These are phyloP conservation scores for Amphimedon queenslandica DNA, from an alignment of 37 sponge, comb jelly and placozoan species.

Conservation along the genomic window DNA sequence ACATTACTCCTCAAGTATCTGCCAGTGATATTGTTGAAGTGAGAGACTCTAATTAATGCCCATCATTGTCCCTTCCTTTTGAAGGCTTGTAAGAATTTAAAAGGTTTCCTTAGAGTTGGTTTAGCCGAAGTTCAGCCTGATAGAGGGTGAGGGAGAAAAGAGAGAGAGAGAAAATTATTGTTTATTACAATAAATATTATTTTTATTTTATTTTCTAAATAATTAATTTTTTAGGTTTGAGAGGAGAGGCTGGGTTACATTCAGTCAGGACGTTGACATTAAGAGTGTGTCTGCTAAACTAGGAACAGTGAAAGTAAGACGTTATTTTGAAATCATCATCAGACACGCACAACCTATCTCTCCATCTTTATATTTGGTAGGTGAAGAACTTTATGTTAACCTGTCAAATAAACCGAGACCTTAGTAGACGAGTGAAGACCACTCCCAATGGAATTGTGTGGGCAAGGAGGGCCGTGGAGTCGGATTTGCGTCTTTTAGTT, in stretches of 20 bases:
- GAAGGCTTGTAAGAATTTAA: slow-evolving; percentile 62
- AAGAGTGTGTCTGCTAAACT: slow-evolving; percentile 58
- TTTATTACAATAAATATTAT: not conserved
- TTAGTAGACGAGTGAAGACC: slow-evolving; percentile 74
- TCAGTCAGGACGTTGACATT: slow-evolving; percentile 64
- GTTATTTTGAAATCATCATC: not conserved
- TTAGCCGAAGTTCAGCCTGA: slow-evolving; percentile 85
- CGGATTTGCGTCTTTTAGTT: slow-evolving; percentile 53
- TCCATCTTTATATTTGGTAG: slow-evolving; percentile 15
- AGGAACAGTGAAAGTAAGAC: slow-evolving; percentile 46
- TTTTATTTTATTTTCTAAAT: slow-evolving; percentile 1
- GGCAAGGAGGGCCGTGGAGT: slow-evolving; percentile 40
- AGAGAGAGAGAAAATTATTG: no score
- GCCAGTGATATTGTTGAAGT: slow-evolving; percentile 76
- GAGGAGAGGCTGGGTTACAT: slow-evolving; percentile 92
- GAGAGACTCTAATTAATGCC: not conserved
- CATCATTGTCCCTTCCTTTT: not conserved
- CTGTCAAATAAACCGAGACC: slow-evolving; percentile 82
- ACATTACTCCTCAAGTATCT: slow-evolving; percentile 69
- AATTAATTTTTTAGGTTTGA: slow-evolving; percentile 55
- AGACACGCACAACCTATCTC: not conserved
- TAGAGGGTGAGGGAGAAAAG: slow-evolving; percentile 75
- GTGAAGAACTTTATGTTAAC: slow-evolving; percentile 58
- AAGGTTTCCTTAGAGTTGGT: slow-evolving; percentile 81
- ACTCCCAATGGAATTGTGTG: slow-evolving; percentile 26